Base-by-base conservation (phyloP, 2,797 vertebrate species). In the Dromococcyx pavoninus region DNA sequence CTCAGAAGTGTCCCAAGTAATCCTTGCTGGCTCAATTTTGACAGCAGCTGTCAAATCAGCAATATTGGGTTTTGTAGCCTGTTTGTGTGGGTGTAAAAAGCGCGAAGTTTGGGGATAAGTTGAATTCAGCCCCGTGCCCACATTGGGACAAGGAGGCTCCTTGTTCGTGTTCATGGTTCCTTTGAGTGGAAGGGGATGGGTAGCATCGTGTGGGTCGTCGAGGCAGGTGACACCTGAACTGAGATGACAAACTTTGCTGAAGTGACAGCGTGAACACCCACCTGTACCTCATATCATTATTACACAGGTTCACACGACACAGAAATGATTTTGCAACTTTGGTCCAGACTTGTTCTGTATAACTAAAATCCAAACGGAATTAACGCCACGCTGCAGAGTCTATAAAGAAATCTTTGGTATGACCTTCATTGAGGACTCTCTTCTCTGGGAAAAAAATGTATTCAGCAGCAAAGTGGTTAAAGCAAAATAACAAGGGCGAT, bases 401-500 rank as follows among this genome's bases (percentile, higher is more conserved):
- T 75, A 6, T 17, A 82, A 58, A 92, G 44, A 39, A 32, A 64
- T 79, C 62, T 76, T 62, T 77, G 60, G 28, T 41, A 28, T 82
- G 86, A 92, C 85, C 85, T 95, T 82, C 93, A 69, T 3, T 35
- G 89, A 86, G 84, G 84, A 82, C 1, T 28, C 71, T 78, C 71
- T 27, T 89, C 71, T 72, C 28, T 19, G 35, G 37, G 33, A 78
- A 64, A 79, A 83, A 90, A 65, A 94, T 70, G 43, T 69, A 65
- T 89, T 93, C 90, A 92, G 97, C 95, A 92, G 37, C 41, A 79
- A 97, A 97, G 90, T 88, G 97, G 97, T 98, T 98, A 98, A 98
- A 97, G 95, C 96, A 97, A 97, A 98, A 97, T 98, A 98, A 98
- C 98, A 98, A 98, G 97, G 92, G 95, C 65, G 97, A 98, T 98